phyloP scores from a whole-genome alignment of 1,140 invertebrate genomes.

The Hypothenemus hampei region DNA sequence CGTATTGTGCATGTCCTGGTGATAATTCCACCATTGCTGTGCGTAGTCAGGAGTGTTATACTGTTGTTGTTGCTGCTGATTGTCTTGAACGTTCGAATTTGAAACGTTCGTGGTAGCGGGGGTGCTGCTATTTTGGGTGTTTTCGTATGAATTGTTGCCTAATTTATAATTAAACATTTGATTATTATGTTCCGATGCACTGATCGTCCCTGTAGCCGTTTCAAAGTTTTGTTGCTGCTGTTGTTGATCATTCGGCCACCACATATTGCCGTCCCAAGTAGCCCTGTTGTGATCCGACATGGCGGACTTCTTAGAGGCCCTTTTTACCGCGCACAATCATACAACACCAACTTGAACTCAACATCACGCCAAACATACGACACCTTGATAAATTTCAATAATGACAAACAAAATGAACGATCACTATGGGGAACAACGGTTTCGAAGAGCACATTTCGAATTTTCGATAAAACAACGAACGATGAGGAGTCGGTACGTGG shows the following conservation, averaged over 20 bases:
- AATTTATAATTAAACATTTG: slow-evolving; percentile 80
- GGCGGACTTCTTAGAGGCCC: slow-evolving; percentile 21
- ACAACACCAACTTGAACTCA: background rate
- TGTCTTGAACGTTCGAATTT: slow-evolving; percentile 9
- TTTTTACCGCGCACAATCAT: slow-evolving; percentile 19
- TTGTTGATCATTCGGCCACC: slow-evolving; percentile 52
- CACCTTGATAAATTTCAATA: slow-evolving; percentile 8
- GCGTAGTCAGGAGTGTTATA: too few relatives aligned
- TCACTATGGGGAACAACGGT: slow-evolving; percentile 26
- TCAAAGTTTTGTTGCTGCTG: slow-evolving; percentile 46
- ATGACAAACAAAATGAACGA: slow-evolving; percentile 26
- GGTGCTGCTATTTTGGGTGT: too few relatives aligned
- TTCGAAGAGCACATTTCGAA: slow-evolving; percentile 2
- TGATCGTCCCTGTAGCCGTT: slow-evolving; percentile 42
- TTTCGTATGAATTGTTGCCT: too few relatives aligned
- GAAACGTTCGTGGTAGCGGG: slow-evolving; percentile 58
- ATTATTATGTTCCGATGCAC: slow-evolving; percentile 49
- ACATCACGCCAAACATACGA: background rate
- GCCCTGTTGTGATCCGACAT: slow-evolving; percentile 49
- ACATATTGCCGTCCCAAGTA: slow-evolving; percentile 59
- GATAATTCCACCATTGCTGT: slow-evolving; percentile 55
- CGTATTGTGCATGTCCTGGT: slow-evolving; percentile 44
- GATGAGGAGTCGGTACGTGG: slow-evolving; percentile 1
- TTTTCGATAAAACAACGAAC: slow-evolving; percentile 6
- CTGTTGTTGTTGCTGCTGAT: slow-evolving; percentile 1